A percentile compares a stretch with the other conserved stretches of the same genome.
Evolutionary conservation across 2,113 vertebrate species (phyloP).

Genomic region (Numenius arquata): DNA sequence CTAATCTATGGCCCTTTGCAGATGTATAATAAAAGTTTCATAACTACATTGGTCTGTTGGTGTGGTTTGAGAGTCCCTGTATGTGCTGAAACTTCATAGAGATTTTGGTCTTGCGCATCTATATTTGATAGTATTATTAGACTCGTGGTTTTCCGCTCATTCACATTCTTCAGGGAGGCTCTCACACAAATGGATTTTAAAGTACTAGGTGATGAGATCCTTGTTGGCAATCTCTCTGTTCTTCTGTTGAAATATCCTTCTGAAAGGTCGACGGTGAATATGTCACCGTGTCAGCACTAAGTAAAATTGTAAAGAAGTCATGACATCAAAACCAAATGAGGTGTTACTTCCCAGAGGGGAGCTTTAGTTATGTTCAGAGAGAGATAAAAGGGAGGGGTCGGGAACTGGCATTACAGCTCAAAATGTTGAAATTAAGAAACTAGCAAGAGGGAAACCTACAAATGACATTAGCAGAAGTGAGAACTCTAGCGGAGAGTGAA

Average conservation of each 20-base stretch:
- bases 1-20: neutral
- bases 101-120: neutral
- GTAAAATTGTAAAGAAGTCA: neutral
- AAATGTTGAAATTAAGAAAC: neutral
- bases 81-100: neutral
- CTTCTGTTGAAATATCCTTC: neutral
- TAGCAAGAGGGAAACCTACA: neutral
- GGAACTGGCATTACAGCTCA: neutral
- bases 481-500: neutral
- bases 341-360: neutral
- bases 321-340: neutral
- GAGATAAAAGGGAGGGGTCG: neutral
- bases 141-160: neutral
- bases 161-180: neutral
- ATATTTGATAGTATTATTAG: neutral
- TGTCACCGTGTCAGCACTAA: neutral
- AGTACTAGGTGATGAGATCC: neutral
- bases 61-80: neutral
- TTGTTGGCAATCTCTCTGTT: neutral
- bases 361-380: neutral
- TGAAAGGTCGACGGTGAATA: neutral
- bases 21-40: neutral
- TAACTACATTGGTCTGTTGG: neutral
- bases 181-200: neutral
- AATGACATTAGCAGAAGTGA: neutral